Conservation (phyloP, 2,797 vertebrate genomes). For the Craterocephalus amniculus region DNA sequence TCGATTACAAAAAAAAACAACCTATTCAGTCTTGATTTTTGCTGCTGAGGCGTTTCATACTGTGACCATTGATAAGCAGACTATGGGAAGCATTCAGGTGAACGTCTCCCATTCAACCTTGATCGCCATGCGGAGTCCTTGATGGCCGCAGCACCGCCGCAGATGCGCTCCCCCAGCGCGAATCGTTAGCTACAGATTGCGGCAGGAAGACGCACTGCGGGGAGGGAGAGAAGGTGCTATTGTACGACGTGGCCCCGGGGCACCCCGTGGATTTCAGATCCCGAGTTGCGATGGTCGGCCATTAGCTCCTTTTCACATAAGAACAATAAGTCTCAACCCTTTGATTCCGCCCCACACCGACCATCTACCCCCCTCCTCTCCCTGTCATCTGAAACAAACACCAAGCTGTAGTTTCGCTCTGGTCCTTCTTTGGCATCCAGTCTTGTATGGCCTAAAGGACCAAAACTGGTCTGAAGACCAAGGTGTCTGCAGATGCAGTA, state of each 20-base stretch:
- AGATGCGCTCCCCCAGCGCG: slow-evolving; percentile 75
- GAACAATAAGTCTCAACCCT: slow-evolving; percentile 86
- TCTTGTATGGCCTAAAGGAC: slow-evolving; percentile 39
- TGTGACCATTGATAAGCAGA: neutral
- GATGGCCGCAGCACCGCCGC: slow-evolving; percentile 45
- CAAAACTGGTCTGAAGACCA: slow-evolving; percentile 44
- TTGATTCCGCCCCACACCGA: slow-evolving; percentile 82
- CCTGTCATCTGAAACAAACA: slow-evolving; percentile 71
- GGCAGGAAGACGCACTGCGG: slow-evolving; percentile 87
- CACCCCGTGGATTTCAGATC: slow-evolving; percentile 83
- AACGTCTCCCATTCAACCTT: slow-evolving; percentile 54
- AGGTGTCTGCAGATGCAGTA: slow-evolving; percentile 31
- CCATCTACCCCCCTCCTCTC: slow-evolving; percentile 21
- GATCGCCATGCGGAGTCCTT: slow-evolving; percentile 50
- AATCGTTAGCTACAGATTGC: slow-evolving; percentile 78
- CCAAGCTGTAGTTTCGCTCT: slow-evolving; percentile 71
- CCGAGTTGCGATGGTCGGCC: slow-evolving; percentile 86
- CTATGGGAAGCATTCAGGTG: slow-evolving; percentile 42
- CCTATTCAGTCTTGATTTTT: neutral
- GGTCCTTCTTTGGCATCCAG: slow-evolving; percentile 24
- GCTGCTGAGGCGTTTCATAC: neutral
- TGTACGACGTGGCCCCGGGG: slow-evolving; percentile 78
- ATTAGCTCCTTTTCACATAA: slow-evolving; percentile 86
- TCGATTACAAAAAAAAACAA: too few species aligned
- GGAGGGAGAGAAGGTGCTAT: slow-evolving; percentile 75